Evolutionary conservation across 1,140 invertebrate species (phyloP).

Genomic region (Lordiphosa stackelbergi): DNA sequence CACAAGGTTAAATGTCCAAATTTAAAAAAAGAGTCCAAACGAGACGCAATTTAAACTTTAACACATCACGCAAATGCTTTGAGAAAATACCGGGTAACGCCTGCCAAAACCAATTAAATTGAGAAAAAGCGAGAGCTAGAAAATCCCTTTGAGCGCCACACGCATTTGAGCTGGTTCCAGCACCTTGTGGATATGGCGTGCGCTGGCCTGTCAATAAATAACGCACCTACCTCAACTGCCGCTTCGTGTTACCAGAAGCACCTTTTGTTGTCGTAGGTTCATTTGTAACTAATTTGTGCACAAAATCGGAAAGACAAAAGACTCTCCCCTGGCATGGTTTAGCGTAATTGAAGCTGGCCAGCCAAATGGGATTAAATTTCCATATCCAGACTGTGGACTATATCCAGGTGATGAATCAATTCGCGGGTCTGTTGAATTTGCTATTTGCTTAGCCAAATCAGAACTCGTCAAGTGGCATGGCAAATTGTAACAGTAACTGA

Average conservation of each 20-base stretch:
- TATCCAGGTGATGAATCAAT: constrained; percentile 37
- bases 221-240: constrained; percentile 17
- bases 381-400: constrained; percentile 20
- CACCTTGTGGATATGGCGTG: constrained; percentile 22
- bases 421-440: constrained; percentile 51
- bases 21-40: not conserved
- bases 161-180: constrained; percentile 21
- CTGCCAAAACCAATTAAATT: constrained; percentile 41
- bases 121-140: constrained; percentile 19
- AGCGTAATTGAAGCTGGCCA: constrained; percentile 50
- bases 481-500: constrained; percentile 63
- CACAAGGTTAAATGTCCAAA: constrained; percentile 2
- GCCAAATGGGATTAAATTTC: constrained; percentile 48
- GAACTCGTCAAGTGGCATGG: constrained; percentile 57
- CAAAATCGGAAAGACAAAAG: constrained; percentile 60
- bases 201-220: constrained; percentile 36
- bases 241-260: constrained; percentile 57
- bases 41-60: constrained; percentile 23
- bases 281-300: constrained; percentile 74
- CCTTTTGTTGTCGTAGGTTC: constrained; percentile 69
- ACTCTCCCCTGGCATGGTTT: not conserved
- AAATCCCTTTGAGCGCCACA: constrained; percentile 39
- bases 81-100: constrained; percentile 25
- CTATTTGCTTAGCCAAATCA: no score
- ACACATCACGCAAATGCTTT: constrained; percentile 52